phyloP scores from a whole-genome alignment of 2,888 invertebrate genomes.

The Polyommatus iphigenia region DNA sequence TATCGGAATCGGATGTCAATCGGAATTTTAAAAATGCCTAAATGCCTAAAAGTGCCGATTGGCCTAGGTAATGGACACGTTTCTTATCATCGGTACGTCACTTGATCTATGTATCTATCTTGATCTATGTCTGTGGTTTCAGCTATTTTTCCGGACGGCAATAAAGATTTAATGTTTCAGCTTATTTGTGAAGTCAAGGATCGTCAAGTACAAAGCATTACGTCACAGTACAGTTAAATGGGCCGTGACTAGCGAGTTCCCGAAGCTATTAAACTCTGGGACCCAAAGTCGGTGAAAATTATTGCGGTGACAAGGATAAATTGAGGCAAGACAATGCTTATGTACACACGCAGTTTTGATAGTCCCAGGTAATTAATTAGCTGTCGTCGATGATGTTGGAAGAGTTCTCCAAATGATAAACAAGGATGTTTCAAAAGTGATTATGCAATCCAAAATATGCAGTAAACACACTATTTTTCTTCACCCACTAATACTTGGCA shows the following conservation, averaged over 20 bases:
- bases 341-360: slow-evolving; percentile 14
- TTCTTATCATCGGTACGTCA: no score
- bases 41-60: no score
- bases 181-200: slow-evolving; percentile 33
- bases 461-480: no score
- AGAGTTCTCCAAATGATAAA: not conserved
- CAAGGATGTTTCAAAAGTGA: not conserved
- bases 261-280: slow-evolving; percentile 35
- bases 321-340: slow-evolving; percentile 28
- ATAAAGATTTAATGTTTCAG: slow-evolving; percentile 31
- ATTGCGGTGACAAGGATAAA: slow-evolving; percentile 34
- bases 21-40: no score
- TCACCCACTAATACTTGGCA: no score
- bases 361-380: slow-evolving; percentile 15
- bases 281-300: slow-evolving; percentile 34
- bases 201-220: slow-evolving; percentile 33
- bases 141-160: slow-evolving; percentile 23
- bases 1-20: no score
- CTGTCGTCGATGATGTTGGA: not conserved
- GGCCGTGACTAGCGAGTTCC: slow-evolving; percentile 33
- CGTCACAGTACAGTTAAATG: slow-evolving; percentile 33
- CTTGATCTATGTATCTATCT: no score
- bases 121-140: no score
- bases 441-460: no score
- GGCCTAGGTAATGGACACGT: no score